A percentile compares a stretch with the other conserved stretches of the same genome.
Evolutionary conservation across 2,888 invertebrate species (phyloP).

Genomic region (Liopterus haemorrhoidalis): DNA sequence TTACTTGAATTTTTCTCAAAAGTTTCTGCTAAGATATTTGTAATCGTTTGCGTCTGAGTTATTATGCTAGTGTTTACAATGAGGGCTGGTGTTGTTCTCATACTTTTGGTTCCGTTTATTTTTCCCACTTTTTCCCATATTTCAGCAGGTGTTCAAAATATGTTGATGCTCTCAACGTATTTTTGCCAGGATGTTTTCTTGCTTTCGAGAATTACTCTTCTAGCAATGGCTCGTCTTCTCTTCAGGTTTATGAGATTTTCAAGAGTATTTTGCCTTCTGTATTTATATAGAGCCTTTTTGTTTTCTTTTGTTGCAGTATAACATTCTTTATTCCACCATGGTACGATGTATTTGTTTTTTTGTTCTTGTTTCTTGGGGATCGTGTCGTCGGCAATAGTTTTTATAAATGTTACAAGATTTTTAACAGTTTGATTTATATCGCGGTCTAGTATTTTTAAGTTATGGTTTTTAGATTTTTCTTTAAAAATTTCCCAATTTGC

Average conservation of each 20-base stretch:
- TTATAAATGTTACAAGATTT: background rate
- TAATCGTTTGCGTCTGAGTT: background rate
- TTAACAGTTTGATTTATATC: background rate
- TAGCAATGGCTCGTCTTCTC: slow-evolving; percentile 18
- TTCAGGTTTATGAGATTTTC: slow-evolving; percentile 25
- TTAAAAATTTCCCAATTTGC: slow-evolving; percentile 2
- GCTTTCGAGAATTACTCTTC: slow-evolving; percentile 14
- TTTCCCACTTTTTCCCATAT: slow-evolving; percentile 24
- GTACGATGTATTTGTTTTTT: slow-evolving; percentile 9
- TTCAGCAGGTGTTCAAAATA: slow-evolving; percentile 10
- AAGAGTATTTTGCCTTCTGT: slow-evolving; percentile 12
- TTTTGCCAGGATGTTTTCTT: slow-evolving; percentile 22
- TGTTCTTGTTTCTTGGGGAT: background rate
- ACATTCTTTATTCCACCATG: slow-evolving; percentile 27
- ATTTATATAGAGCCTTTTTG: slow-evolving; percentile 24
- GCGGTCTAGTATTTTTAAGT: background rate
- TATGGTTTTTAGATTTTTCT: too few species aligned
- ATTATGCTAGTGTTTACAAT: slow-evolving; percentile 1
- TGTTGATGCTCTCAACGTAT: slow-evolving; percentile 6
- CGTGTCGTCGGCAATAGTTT: background rate
- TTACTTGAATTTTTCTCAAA: background rate
- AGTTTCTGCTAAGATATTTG: slow-evolving; percentile 1
- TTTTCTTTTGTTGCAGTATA: slow-evolving; percentile 12
- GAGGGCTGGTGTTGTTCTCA: background rate
- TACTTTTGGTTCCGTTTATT: background rate